Conservation (phyloP, 1,140 invertebrate species). For the Caenorhabditis brenneri region DNA sequence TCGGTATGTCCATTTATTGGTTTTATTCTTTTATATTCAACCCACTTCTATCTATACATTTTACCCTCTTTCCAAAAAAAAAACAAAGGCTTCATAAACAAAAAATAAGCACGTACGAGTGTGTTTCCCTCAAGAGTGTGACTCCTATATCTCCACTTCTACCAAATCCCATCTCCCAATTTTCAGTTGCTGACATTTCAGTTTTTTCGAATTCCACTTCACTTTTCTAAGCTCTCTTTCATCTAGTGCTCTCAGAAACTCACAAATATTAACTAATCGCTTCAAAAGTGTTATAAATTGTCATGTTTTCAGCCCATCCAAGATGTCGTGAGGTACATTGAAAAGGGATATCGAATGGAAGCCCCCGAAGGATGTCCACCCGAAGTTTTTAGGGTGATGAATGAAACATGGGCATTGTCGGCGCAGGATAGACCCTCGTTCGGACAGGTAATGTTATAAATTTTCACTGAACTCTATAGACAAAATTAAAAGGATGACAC, state of each 20-base stretch:
- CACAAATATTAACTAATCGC: not conserved
- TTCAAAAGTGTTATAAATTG: not conserved
- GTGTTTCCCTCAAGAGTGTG: not conserved
- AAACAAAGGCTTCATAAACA: not conserved
- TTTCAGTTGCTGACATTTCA: not conserved
- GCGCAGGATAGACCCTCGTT: slow-evolving; percentile 88
- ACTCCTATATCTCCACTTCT: not conserved
- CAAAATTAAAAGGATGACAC: not conserved
- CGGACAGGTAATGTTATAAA: slow-evolving; percentile 66
- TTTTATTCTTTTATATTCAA: not conserved
- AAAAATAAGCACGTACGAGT: not conserved
- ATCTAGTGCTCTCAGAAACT: not conserved
- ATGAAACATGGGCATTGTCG: slow-evolving; percentile 88
- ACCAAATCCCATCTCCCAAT: not conserved
- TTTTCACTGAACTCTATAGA: no score
- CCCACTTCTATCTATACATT: not conserved
- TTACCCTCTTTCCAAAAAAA: not conserved
- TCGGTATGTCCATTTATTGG: slow-evolving; percentile 46
- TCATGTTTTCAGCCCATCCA: slow-evolving; percentile 80
- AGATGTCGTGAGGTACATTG: slow-evolving; percentile 95
- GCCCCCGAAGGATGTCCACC: slow-evolving; percentile 93
- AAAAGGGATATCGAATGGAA: slow-evolving; percentile 99
- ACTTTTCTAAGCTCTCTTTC: not conserved
- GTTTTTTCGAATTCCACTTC: not conserved
- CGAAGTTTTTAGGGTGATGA: slow-evolving; percentile 95